phyloP scores from a whole-genome alignment of 2,113 vertebrate genomes.

The Cavia porcellus region DNA sequence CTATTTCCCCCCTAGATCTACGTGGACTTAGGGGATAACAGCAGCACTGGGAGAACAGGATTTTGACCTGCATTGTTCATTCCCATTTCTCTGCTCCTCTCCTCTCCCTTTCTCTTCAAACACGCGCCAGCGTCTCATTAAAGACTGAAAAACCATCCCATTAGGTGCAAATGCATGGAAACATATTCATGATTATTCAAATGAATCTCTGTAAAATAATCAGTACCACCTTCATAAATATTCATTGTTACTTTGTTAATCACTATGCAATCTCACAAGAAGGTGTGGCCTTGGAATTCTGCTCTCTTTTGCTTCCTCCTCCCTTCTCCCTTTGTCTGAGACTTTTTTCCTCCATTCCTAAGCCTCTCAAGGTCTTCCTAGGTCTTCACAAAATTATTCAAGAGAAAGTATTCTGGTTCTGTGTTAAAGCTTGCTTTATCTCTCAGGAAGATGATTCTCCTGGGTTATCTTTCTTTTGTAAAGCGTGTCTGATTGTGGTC shows the following conservation, averaged over 20 bases:
- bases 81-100: background rate
- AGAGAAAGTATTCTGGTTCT: conserved; percentile 55
- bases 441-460: background rate
- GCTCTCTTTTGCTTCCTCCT: background rate
- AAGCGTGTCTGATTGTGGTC: background rate
- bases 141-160: conserved; percentile 65
- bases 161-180: conserved; percentile 77
- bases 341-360: background rate
- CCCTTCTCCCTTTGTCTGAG: conserved; percentile 51
- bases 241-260: conserved; percentile 78
- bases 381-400: conserved; percentile 34
- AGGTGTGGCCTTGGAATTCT: conserved; percentile 56
- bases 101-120: conserved; percentile 23
- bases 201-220: conserved; percentile 66
- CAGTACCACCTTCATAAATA: conserved; percentile 76
- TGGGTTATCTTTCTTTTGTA: background rate
- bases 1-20: background rate
- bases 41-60: background rate
- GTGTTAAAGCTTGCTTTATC: conserved; percentile 33
- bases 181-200: conserved; percentile 83
- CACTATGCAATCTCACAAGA: conserved; percentile 65
- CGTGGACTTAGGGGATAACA: background rate
- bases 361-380: conserved; percentile 8
- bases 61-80: background rate
- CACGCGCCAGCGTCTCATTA: conserved; percentile 65